These are phyloP conservation scores for Orientallactaga bullata DNA, from an alignment of 2,113 vertebrate genomes.

Conservation along the genomic window DNA sequence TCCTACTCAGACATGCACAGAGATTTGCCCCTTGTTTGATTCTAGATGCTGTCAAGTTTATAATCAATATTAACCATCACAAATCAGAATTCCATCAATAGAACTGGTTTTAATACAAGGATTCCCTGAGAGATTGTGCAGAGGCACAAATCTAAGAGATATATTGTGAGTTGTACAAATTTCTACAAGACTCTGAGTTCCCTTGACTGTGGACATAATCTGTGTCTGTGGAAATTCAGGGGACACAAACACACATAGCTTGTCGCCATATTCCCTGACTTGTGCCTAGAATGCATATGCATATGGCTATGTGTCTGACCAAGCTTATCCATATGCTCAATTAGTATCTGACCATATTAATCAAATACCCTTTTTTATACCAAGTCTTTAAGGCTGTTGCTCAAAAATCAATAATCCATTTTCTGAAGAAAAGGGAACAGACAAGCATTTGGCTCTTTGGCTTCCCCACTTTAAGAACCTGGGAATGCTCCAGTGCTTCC, in stretches of 20 bases:
- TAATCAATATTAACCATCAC: too few relatives aligned
- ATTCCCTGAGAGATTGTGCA: neutral
- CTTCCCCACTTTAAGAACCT: neutral
- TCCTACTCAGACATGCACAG: too few relatives aligned
- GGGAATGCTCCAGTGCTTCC: neutral
- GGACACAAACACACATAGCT: neutral
- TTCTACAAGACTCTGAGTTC: neutral
- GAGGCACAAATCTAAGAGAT: neutral
- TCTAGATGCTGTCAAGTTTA: too few relatives aligned
- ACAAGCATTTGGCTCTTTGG: neutral
- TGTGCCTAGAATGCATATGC: neutral
- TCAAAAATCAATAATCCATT: slow-evolving; percentile 6
- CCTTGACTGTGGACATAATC: neutral
- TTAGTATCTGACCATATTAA: neutral
- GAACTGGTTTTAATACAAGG: neutral
- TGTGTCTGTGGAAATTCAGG: neutral
- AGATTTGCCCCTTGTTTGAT: too few relatives aligned
- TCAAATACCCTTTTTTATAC: neutral
- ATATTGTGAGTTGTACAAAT: neutral
- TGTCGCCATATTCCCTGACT: neutral
- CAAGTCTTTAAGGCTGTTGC: neutral
- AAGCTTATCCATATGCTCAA: neutral
- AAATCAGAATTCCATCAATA: neutral
- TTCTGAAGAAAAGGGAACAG: neutral
- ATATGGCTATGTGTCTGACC: neutral